A percentile compares a stretch with the other conserved stretches of the same genome.
Evolutionary conservation across 2,797 vertebrate species (phyloP).

Genomic region (Artibeus lituratus): DNA sequence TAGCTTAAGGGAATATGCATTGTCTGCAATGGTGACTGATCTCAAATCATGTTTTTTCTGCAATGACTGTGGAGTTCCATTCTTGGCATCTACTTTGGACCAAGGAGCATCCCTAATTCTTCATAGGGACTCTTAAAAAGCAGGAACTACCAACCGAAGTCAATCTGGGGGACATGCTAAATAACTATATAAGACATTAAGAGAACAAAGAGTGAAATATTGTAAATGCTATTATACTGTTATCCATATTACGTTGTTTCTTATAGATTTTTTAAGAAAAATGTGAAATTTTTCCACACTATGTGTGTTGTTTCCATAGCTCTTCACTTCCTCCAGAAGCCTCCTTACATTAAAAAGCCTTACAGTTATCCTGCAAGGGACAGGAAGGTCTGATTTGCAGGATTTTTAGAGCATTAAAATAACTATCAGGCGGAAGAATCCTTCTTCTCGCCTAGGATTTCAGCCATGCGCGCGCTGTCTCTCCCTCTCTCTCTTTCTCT

Average conservation of each 20-base stretch:
- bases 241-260: slow-evolving; percentile 99
- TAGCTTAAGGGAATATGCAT: slow-evolving; percentile 88
- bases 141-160: slow-evolving; percentile 91
- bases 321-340: slow-evolving; percentile 93
- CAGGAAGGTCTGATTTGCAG: slow-evolving; percentile 87
- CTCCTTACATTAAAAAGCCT: slow-evolving; percentile 91
- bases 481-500: slow-evolving; percentile 71
- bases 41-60: slow-evolving; percentile 88
- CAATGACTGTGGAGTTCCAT: slow-evolving; percentile 87
- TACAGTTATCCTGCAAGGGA: slow-evolving; percentile 89
- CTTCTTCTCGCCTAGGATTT: slow-evolving; percentile 90
- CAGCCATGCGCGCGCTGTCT: slow-evolving; percentile 85
- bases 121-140: slow-evolving; percentile 91
- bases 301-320: slow-evolving; percentile 96
- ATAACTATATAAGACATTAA: slow-evolving; percentile 98
- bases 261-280: slow-evolving; percentile 99
- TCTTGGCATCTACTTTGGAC: slow-evolving; percentile 90
- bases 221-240: slow-evolving; percentile 99
- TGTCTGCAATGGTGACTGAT: slow-evolving; percentile 85
- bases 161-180: slow-evolving; percentile 95
- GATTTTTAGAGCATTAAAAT: slow-evolving; percentile 89
- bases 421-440: slow-evolving; percentile 88
- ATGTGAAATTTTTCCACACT: slow-evolving; percentile 99
- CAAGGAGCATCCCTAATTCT: slow-evolving; percentile 91
- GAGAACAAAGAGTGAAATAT: slow-evolving; percentile 98